Percentiles rank a stretch among this genome's conserved stretches.
phyloP scores from a whole-genome alignment of 2,888 invertebrate species.

The Reticulitermes lucifugus region DNA sequence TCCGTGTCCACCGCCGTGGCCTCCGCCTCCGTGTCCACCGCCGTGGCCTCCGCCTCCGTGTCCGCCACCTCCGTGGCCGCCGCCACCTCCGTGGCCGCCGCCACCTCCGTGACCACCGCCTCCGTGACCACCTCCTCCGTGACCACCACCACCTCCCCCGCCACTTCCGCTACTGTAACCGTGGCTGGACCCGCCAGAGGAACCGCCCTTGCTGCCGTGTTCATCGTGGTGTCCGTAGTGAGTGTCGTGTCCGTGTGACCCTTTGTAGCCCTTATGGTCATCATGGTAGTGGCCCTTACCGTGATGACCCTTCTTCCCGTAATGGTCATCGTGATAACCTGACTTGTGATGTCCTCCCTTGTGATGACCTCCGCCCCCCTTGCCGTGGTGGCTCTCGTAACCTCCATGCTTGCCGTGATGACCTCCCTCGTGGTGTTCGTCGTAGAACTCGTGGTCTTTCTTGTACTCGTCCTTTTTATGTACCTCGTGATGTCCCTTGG shows the following conservation, averaged over 20 bases:
- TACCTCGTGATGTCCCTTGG: slow-evolving; percentile 79
- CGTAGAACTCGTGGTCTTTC: slow-evolving; percentile 80
- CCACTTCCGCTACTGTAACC: slow-evolving; percentile 27
- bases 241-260: slow-evolving; percentile 72
- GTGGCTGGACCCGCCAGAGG: slow-evolving; percentile 14
- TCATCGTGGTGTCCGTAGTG: slow-evolving; percentile 78
- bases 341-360: slow-evolving; percentile 64
- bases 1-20: neutral
- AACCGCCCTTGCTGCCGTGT: slow-evolving; percentile 77
- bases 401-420: slow-evolving; percentile 76
- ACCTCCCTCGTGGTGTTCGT: slow-evolving; percentile 77
- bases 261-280: slow-evolving; percentile 75
- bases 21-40: neutral
- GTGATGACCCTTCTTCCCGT: slow-evolving; percentile 43
- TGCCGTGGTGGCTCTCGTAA: slow-evolving; percentile 67
- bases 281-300: slow-evolving; percentile 25
- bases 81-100: neutral
- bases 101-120: slow-evolving; percentile 18
- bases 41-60: neutral
- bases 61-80: slow-evolving; percentile 12
- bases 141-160: slow-evolving; percentile 1
- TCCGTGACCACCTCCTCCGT: slow-evolving; percentile 2
- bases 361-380: slow-evolving; percentile 61
- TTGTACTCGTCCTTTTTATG: slow-evolving; percentile 82
- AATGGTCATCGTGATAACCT: slow-evolving; percentile 66